Percentiles rank a stretch among this genome's conserved stretches.
Evolutionary conservation across 92 coral and sea anemone genomes (phyloP).

Genomic region (Phymanthus crucifer): DNA sequence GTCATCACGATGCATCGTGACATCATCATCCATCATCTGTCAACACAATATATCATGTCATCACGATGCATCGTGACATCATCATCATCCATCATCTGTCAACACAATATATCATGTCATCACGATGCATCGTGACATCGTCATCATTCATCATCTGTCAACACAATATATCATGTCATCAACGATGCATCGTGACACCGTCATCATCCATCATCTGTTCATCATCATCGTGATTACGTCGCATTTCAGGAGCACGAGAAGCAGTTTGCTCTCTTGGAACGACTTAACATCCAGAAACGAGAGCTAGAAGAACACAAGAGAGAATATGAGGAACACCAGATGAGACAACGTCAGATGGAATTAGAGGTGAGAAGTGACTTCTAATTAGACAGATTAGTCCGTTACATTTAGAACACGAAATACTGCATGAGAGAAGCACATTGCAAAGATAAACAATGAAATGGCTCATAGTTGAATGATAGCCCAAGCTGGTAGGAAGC

Average conservation of each 20-base stretch:
- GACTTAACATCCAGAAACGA: constrained; percentile 82
- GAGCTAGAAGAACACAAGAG: constrained; percentile 87
- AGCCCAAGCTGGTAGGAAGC: neutral
- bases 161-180: neutral
- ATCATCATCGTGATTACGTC: neutral
- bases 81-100: too few species aligned
- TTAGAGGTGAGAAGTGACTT: constrained; percentile 53
- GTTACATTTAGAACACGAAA: too few species aligned
- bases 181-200: neutral
- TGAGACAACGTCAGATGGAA: constrained; percentile 55
- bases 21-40: too few species aligned
- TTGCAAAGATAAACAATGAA: neutral
- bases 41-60: too few species aligned
- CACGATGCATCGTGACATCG: neutral
- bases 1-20: too few species aligned
- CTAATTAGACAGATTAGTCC: too few species aligned
- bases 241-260: constrained; percentile 81
- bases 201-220: neutral
- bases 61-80: too few species aligned
- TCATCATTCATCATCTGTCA: neutral
- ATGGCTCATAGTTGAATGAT: neutral
- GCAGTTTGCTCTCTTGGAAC: constrained; percentile 79
- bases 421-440: too few species aligned
- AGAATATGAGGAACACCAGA: constrained; percentile 72
- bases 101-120: too few species aligned